phyloP scores from a whole-genome alignment of 2,113 vertebrate species.

The Sporophila hypoxantha region DNA sequence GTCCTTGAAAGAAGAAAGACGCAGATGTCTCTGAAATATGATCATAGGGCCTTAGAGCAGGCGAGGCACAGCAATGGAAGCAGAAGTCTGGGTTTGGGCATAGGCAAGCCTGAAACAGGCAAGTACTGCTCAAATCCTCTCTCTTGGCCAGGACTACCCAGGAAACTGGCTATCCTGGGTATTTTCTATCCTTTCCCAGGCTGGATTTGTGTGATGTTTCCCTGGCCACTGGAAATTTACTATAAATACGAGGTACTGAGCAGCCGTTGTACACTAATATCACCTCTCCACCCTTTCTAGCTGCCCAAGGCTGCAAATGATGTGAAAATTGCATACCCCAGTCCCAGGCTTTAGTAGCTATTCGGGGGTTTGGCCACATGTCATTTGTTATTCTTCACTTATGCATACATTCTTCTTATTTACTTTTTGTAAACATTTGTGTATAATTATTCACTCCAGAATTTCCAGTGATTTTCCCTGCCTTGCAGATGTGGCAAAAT shows the following conservation, averaged over 20 bases:
- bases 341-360: background rate
- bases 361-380: slow-evolving; percentile 25
- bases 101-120: background rate
- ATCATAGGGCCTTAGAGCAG: background rate
- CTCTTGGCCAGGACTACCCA: background rate
- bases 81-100: background rate
- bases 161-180: background rate
- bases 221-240: slow-evolving; percentile 32
- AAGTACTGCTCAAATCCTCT: background rate
- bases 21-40: background rate
- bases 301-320: slow-evolving; percentile 28
- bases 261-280: background rate
- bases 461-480: slow-evolving; percentile 47
- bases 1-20: background rate
- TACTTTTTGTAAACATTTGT: slow-evolving; percentile 54
- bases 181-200: slow-evolving; percentile 5
- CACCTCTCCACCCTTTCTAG: background rate
- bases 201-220: background rate
- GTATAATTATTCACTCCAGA: slow-evolving; percentile 46
- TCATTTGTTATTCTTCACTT: slow-evolving; percentile 48
- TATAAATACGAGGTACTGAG: slow-evolving; percentile 33
- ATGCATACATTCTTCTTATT: slow-evolving; percentile 33
- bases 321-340: slow-evolving; percentile 40
- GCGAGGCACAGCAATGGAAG: background rate
- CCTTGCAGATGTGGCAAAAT: slow-evolving; percentile 14